Base-by-base conservation (phyloP, 2,888 invertebrate genomes). In the Scaptomyza cyrtandrae region DNA sequence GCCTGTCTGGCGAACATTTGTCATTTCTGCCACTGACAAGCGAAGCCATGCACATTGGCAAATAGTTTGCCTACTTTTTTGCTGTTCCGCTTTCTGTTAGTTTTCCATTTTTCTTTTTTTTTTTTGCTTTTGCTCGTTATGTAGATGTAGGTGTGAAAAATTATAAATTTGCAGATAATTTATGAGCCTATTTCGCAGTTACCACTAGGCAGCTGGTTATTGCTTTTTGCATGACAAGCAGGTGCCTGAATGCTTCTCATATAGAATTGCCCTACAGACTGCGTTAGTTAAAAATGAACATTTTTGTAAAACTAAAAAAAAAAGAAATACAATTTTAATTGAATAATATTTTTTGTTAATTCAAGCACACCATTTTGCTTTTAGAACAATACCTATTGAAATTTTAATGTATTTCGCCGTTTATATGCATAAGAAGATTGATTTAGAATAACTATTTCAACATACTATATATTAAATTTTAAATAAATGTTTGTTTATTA, bases 1-100 rank as follows among this genome's bases (percentile, higher is more conserved):
- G 86, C 86, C 85, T 85, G 85, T 74, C 87, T 86, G 55, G 62
- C 56, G 70, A 75, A 75, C 85, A 85, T 85, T 85, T 85, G 85
- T 85, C 85, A 85, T 86, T 82, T 64, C 54, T 62, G 57, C 76
- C 67, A 71, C 83, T 80, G 86, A 86, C 86, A 83, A 72, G 86
- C 74, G 58, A 54, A 68, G 70, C 80, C 73, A 57, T 78, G 86
- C 78, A 83, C 86, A 86, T 83, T 83, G 83, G 83, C 82, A 82
- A 83, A 85, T 83, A 80, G 80, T 83, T 82, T 49, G 69, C 66
- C 61, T 39, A 78, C 55, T 33, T 35, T 35, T 71, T n/a, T 39
- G 19, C 35, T n/a, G 13, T 44, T 41, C 19, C 7, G 14, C 11
- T 19, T 37, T 10, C 13, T 16, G 9, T 31, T 2, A 0, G 7